A percentile compares a stretch with the other conserved stretches of the same genome.
Conservation (phyloP, 2,113 vertebrate species). For the Oreocharis arfaki region DNA sequence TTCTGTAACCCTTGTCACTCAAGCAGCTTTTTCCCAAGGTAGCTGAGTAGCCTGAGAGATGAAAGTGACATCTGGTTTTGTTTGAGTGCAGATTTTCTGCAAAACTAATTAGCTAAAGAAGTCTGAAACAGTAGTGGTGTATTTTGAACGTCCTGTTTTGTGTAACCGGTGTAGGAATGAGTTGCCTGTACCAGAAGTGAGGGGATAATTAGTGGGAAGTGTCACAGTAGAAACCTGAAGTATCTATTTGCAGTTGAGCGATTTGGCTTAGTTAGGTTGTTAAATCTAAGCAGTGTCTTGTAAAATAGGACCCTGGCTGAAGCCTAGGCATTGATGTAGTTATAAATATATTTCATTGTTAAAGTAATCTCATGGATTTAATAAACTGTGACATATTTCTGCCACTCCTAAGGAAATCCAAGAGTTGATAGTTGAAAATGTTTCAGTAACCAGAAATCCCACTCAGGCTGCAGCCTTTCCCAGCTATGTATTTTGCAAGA, state of each 20-base stretch:
- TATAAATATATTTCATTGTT: background rate
- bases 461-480: background rate
- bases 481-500: background rate
- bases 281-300: background rate
- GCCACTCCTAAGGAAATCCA: background rate
- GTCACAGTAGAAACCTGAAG: background rate
- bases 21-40: background rate
- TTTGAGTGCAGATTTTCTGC: background rate
- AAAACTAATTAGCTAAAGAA: background rate
- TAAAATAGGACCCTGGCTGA: background rate
- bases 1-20: background rate
- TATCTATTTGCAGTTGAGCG: background rate
- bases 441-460: background rate
- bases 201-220: background rate
- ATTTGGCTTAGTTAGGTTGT: background rate
- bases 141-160: background rate
- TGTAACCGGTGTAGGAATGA: background rate
- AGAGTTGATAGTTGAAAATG: background rate
- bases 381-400: background rate
- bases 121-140: background rate
- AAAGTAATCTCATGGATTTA: background rate
- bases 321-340: background rate
- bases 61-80: background rate
- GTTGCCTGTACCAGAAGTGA: background rate
- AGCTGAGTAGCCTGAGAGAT: background rate